Evolutionary conservation across 2,888 invertebrate genomes (phyloP).

Genomic region (Sylvicola fuscatus): DNA sequence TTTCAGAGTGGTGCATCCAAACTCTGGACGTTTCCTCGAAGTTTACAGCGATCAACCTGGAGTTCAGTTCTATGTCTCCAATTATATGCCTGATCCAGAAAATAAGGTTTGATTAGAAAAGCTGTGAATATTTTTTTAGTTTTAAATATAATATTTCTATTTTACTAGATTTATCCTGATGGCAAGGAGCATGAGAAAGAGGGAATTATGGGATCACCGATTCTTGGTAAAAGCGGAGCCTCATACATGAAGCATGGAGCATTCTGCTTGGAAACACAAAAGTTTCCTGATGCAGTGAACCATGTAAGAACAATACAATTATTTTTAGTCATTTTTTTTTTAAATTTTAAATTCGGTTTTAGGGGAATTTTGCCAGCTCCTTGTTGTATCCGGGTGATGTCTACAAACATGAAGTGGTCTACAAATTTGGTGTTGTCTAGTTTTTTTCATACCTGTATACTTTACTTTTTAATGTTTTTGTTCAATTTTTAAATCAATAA

Average conservation of each 20-base stretch:
- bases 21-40: constrained; percentile 52
- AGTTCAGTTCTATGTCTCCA: constrained; percentile 75
- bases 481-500: no score
- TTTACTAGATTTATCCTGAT: constrained; percentile 5
- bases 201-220: constrained; percentile 14
- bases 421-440: constrained; percentile 47
- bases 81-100: constrained; percentile 41
- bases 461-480: no score
- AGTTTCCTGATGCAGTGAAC: constrained; percentile 79
- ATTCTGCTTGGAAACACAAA: constrained; percentile 80
- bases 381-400: constrained; percentile 49
- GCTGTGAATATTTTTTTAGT: constrained; percentile 1
- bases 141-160: not conserved
- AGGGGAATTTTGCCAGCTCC: constrained; percentile 54
- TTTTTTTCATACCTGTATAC: no score
- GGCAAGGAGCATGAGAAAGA: constrained; percentile 13
- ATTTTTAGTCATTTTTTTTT: constrained; percentile 6
- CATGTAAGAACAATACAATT: constrained; percentile 33
- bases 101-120: constrained; percentile 15
- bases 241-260: constrained; percentile 56
- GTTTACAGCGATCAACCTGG: constrained; percentile 76
- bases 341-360: constrained; percentile 20
- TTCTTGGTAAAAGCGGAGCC: constrained; percentile 48
- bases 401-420: constrained; percentile 50
- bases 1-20: constrained; percentile 39